Evolutionary conservation across 2,113 vertebrate species (phyloP).

Genomic region (Todiramphus chloris): DNA sequence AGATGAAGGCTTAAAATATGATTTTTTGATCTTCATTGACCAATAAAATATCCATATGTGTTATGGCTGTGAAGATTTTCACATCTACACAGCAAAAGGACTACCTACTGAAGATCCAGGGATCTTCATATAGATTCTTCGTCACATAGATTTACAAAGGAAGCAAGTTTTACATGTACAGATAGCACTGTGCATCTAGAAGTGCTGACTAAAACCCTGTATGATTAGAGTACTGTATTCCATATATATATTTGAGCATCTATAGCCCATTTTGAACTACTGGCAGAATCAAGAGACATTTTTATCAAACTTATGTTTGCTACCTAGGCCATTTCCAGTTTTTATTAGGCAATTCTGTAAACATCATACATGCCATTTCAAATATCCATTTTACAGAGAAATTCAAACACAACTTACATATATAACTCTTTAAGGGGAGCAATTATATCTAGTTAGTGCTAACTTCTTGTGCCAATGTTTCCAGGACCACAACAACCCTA

Average conservation of each 20-base stretch:
- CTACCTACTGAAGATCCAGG: background rate
- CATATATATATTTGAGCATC: no score
- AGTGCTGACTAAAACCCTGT: background rate
- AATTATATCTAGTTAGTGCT: background rate
- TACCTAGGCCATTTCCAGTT: background rate
- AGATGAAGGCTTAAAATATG: background rate
- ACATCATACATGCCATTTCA: background rate
- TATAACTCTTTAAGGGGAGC: background rate
- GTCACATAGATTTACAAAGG: background rate
- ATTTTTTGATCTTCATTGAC: background rate
- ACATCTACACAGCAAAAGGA: background rate
- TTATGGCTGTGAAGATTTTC: background rate
- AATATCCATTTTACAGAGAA: background rate
- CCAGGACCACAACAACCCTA: background rate
- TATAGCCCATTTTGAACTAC: background rate
- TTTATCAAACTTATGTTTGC: background rate
- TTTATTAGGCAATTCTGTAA: background rate
- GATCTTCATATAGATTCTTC: background rate
- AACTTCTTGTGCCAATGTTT: background rate
- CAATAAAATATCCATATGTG: background rate
- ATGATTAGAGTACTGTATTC: rapidly evolving
- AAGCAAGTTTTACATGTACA: background rate
- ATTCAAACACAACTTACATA: background rate
- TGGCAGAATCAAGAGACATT: background rate
- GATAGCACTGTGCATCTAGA: background rate